Evolutionary conservation across 1,140 invertebrate species (phyloP).

Genomic region (Heliconius hewitsoni): DNA sequence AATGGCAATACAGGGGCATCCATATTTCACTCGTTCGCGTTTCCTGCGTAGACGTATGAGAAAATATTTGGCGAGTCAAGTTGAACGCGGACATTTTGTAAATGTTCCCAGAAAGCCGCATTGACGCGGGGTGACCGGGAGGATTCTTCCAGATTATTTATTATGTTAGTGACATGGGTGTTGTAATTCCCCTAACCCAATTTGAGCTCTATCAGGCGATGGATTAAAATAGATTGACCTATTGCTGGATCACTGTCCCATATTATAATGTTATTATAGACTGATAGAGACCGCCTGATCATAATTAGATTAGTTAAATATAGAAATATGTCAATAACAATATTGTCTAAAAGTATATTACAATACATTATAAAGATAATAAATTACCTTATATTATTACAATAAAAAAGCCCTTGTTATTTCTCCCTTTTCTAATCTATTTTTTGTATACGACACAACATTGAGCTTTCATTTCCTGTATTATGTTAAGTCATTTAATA

Average conservation of each 20-base stretch:
- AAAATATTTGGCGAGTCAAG: slow-evolving; percentile 59
- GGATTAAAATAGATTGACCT: slow-evolving; percentile 42
- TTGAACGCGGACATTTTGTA: slow-evolving; percentile 43
- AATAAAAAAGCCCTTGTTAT: too few species aligned
- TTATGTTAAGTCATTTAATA: too few species aligned
- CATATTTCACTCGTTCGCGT: slow-evolving; percentile 59
- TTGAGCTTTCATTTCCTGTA: too few species aligned
- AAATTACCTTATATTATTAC: too few species aligned
- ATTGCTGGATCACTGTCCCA: slow-evolving; percentile 25
- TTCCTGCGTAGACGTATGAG: slow-evolving; percentile 50
- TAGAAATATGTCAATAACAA: too few species aligned
- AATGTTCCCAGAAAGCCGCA: slow-evolving; percentile 32
- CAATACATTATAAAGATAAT: too few species aligned
- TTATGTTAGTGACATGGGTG: slow-evolving; percentile 41
- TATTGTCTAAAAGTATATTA: too few species aligned
- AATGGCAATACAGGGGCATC: slow-evolving; percentile 51
- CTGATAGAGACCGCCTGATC: too few species aligned
- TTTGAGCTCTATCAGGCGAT: slow-evolving; percentile 34
- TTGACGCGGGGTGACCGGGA: slow-evolving; percentile 33
- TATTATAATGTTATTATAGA: slow-evolving; percentile 2
- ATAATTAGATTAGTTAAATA: too few species aligned
- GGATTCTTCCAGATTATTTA: slow-evolving; percentile 36
- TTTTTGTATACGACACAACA: too few species aligned
- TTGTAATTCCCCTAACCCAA: slow-evolving; percentile 43
- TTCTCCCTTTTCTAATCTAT: too few species aligned